Percentiles rank a stretch among this genome's conserved stretches.
phyloP scores from a whole-genome alignment of 2,888 invertebrate species.

The Gryllus longicercus region DNA sequence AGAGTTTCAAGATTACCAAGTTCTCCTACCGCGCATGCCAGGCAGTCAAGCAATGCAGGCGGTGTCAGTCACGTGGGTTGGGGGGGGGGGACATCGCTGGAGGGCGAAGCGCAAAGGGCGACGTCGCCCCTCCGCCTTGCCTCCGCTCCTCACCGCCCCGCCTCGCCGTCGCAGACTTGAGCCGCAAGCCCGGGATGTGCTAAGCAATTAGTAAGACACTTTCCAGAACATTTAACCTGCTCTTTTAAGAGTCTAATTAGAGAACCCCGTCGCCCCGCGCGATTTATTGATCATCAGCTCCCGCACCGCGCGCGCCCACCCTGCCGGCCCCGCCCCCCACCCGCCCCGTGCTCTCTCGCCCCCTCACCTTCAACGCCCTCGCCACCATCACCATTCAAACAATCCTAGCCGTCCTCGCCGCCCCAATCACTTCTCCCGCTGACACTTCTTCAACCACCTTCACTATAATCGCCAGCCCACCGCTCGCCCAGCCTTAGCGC shows the following conservation, averaged over 20 bases:
- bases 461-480: too few relatives aligned
- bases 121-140: too few relatives aligned
- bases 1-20: constrained; percentile 17
- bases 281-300: constrained; percentile 3
- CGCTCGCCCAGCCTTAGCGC: too few relatives aligned
- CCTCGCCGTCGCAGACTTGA: background rate
- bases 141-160: too few relatives aligned
- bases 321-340: too few relatives aligned
- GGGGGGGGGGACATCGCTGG: background rate
- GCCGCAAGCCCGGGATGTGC: constrained; percentile 5
- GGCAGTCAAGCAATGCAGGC: background rate
- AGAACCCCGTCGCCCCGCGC: background rate
- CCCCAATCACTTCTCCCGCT: too few relatives aligned
- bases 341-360: too few relatives aligned
- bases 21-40: background rate
- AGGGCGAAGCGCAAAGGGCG: background rate
- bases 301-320: too few relatives aligned
- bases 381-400: too few relatives aligned
- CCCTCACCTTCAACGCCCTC: too few relatives aligned
- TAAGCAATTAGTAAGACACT: constrained; percentile 17
- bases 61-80: background rate
- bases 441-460: too few relatives aligned
- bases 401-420: too few relatives aligned
- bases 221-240: constrained; percentile 17
- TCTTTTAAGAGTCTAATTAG: constrained; percentile 17